Evolutionary conservation across 1,140 invertebrate species (phyloP).

Genomic region (Sinella curviseta): DNA sequence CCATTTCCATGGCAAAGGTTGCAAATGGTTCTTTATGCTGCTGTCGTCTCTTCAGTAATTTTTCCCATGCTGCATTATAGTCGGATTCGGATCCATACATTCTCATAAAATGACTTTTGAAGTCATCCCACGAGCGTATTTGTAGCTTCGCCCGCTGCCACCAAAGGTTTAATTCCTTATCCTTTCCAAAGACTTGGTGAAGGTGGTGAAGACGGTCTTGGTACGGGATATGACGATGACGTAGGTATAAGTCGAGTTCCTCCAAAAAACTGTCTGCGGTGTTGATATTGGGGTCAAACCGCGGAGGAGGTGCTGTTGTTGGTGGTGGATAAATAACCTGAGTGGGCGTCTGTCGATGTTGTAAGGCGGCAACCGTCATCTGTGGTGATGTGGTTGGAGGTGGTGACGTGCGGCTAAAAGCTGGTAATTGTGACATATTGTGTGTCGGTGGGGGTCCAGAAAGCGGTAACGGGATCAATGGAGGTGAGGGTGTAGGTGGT

Average conservation of each 20-base stretch:
- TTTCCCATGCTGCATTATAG: neutral
- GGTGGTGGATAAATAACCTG: too few relatives aligned
- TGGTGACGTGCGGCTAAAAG: too few relatives aligned
- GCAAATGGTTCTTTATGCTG: neutral
- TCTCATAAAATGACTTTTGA: neutral
- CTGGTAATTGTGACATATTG: too few relatives aligned
- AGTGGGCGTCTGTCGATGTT: too few relatives aligned
- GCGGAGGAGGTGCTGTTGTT: too few relatives aligned
- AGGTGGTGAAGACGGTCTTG: neutral
- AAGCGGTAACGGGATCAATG: too few relatives aligned
- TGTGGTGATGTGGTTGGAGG: too few relatives aligned
- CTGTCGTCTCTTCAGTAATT: neutral
- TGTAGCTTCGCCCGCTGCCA: neutral
- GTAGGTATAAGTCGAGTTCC: neutral
- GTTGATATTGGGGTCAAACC: neutral
- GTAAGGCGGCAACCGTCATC: too few relatives aligned
- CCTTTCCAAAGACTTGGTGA: neutral
- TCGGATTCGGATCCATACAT: too few relatives aligned
- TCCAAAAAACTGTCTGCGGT: neutral
- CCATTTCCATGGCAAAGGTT: constrained; percentile 2
- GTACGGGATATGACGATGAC: neutral
- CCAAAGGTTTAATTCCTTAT: neutral
- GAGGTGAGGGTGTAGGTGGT: too few relatives aligned
- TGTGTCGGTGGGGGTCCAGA: too few relatives aligned
- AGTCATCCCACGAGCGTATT: neutral